Conservation (phyloP, 1,140 invertebrate genomes). For the Trachymyrmex cornetzi region DNA sequence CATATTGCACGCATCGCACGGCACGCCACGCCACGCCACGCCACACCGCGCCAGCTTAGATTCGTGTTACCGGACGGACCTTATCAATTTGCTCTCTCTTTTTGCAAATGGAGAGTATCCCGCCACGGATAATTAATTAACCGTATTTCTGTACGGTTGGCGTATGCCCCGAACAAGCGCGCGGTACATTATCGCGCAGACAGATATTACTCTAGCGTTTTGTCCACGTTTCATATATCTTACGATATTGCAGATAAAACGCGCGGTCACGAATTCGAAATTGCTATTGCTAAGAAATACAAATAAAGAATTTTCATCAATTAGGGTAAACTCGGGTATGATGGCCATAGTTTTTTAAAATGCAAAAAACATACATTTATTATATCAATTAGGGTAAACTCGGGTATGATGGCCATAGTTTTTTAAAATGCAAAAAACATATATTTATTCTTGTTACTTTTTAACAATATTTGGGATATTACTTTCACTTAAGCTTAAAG, state of each 20-base stretch:
- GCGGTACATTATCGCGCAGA: conserved; percentile 50
- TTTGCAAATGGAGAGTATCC: conserved; percentile 38
- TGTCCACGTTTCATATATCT: conserved; percentile 46
- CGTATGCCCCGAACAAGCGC: background rate
- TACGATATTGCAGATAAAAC: conserved; percentile 3
- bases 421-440: too few species aligned
- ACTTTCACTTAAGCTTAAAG: too few species aligned
- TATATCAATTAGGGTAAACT: too few species aligned
- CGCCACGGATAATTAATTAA: conserved; percentile 55
- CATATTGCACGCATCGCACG: background rate
- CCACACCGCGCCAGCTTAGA: background rate
- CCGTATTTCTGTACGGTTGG: conserved; percentile 19
- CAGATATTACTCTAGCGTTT: conserved; percentile 55
- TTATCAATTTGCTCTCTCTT: conserved; percentile 57
- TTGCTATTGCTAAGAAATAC: background rate
- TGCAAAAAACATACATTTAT: too few species aligned
- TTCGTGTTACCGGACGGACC: conserved; percentile 27
- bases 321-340: too few species aligned
- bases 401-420: too few species aligned
- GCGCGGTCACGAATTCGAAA: background rate
- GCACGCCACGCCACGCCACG: background rate
- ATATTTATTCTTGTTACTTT: too few species aligned
- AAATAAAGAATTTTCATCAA: background rate
- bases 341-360: too few species aligned
- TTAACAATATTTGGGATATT: too few species aligned